Base-by-base conservation (phyloP, 2,113 vertebrate species). In the Gasterosteus aculeatus region DNA sequence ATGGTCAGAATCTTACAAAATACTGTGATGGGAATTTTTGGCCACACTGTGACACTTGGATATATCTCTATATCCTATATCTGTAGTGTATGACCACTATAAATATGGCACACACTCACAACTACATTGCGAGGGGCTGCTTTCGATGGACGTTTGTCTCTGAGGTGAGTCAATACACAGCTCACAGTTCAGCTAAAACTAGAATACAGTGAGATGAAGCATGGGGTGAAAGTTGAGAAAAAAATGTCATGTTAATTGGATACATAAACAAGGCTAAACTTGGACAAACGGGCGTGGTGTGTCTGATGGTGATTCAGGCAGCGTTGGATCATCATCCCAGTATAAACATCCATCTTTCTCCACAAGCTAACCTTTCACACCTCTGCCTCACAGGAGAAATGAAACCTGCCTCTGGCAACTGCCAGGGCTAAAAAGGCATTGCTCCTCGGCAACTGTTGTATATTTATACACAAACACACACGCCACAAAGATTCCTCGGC, bases 381-480 rank as follows among this genome's bases (percentile, higher is more conserved):
- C 83, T 85, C 78, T 77, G 80, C 64, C 75, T 83, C 49, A 69
- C 67, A 78, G 75, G 65, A 87, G 87, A 78, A 89, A 83, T 77
- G 78, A 91, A 89, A 89, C 65, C 77, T 80, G 83, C 79, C 86
- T 87, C 79, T n/a, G 77, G 83, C 82, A 87, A 88, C 87, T 86
- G 90, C 80, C 78, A 77, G 61, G 75, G 80, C 67, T 78, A 76
- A 82, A 75, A 83, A 69, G 54, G 79, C 77, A 88, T 82, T 79
- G 78, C 78, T 89, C 84, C 90, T 85, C 82, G 70, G 89, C 87
- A 89, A 91, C 87, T 87, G 85, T 85, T 82, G 64, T 87, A 87
- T 91, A 89, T 91, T 90, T 91, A 91, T 86, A 92, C 26, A 38
- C 86, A 90, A 88, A 90, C 84, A 84, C 85, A 77, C 79, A 83